phyloP scores from a whole-genome alignment of 2,797 vertebrate genomes.

The Tragelaphus oryx region DNA sequence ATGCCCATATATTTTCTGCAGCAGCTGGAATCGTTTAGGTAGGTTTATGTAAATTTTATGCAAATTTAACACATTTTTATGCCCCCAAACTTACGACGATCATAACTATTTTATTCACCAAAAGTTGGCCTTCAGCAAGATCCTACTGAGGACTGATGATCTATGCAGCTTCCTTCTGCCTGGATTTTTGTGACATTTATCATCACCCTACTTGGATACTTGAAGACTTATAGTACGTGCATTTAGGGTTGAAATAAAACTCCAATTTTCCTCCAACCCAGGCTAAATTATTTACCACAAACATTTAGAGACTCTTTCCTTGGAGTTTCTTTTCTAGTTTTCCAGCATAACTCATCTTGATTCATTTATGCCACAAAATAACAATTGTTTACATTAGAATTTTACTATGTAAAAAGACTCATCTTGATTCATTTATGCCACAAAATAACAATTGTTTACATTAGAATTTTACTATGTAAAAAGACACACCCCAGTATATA shows the following conservation, averaged over 20 bases:
- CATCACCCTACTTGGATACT: neutral
- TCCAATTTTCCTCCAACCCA: neutral
- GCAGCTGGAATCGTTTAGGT: constrained; percentile 43
- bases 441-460: constrained; percentile 33
- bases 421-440: constrained; percentile 22
- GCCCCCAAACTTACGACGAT: constrained; percentile 33
- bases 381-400: constrained; percentile 28
- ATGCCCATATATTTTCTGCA: constrained; percentile 12
- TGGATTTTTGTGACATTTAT: constrained; percentile 57
- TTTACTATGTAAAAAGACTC: constrained; percentile 10
- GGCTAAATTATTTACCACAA: neutral
- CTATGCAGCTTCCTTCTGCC: constrained; percentile 25
- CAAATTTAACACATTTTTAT: constrained; percentile 60
- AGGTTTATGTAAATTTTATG: constrained; percentile 68
- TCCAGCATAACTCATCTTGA: neutral
- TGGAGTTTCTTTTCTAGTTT: neutral
- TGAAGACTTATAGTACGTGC: neutral
- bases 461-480: constrained; percentile 19
- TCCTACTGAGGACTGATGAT: constrained; percentile 32
- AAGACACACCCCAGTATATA: neutral
- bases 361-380: constrained; percentile 25
- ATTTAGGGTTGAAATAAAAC: neutral
- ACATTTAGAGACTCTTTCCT: neutral
- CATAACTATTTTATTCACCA: constrained; percentile 58
- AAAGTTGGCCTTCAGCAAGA: constrained; percentile 56